Evolutionary conservation across 2,888 invertebrate genomes (phyloP).

Genomic region (Pyrocoelia pectoralis): DNA sequence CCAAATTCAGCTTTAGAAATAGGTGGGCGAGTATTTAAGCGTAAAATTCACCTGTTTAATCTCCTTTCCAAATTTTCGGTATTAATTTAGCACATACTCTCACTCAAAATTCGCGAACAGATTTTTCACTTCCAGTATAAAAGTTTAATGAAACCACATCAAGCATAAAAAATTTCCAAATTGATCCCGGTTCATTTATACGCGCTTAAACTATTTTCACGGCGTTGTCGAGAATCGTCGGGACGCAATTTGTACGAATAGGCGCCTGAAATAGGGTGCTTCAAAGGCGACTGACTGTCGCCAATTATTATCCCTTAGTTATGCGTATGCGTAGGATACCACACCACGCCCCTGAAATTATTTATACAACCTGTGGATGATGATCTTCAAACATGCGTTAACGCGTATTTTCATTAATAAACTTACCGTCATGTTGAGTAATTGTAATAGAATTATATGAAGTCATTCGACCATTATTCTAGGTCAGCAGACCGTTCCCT

Average conservation of each 20-base stretch:
- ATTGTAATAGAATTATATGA: background rate
- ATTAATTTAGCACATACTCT: too few species aligned
- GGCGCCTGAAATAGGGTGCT: slow-evolving; percentile 11
- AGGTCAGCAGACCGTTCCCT: background rate
- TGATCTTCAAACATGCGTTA: slow-evolving; percentile 6
- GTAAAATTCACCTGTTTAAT: too few species aligned
- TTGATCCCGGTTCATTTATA: background rate
- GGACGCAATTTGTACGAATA: background rate
- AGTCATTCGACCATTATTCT: background rate
- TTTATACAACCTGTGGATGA: slow-evolving; percentile 12
- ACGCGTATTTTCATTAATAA: background rate
- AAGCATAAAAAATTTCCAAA: background rate
- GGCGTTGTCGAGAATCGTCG: slow-evolving; percentile 5
- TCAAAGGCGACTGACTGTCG: slow-evolving; percentile 10
- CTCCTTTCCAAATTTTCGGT: too few species aligned
- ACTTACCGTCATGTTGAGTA: background rate
- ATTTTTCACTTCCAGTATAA: too few species aligned
- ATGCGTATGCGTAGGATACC: slow-evolving; percentile 16
- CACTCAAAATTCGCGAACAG: too few species aligned
- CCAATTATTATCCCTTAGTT: slow-evolving; percentile 9
- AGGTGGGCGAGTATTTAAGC: too few species aligned
- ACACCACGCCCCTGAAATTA: slow-evolving; percentile 7
- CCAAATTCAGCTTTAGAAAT: too few species aligned
- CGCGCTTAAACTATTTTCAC: slow-evolving; percentile 5
- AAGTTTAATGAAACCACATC: too few species aligned